Conservation (phyloP, 2,113 vertebrate species). For the Seriola aureovittata region DNA sequence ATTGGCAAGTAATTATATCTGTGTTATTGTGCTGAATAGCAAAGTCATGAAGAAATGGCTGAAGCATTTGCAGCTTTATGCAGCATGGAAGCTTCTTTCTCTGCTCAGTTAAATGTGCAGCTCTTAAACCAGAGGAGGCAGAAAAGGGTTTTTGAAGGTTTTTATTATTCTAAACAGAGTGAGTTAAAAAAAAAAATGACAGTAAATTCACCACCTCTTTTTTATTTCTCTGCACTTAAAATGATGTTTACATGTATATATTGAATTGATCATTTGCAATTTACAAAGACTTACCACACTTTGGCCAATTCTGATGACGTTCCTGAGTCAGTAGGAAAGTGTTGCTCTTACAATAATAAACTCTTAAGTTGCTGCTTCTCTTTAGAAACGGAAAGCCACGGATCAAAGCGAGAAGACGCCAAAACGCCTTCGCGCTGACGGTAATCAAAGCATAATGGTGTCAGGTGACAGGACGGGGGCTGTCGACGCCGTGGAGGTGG, state of each 20-base stretch:
- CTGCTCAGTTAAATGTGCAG: background rate
- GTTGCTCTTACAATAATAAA: background rate
- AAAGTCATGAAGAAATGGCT: no score
- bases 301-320: background rate
- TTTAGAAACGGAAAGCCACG: constrained; percentile 78
- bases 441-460: background rate
- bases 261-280: background rate
- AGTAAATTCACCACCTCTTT: no score
- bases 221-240: background rate
- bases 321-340: background rate
- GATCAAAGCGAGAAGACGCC: constrained; percentile 52
- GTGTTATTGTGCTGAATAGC: background rate
- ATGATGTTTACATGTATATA: background rate
- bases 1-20: background rate
- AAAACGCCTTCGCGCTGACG: constrained; percentile 53
- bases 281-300: background rate
- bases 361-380: background rate
- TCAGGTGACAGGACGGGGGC: background rate
- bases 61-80: background rate
- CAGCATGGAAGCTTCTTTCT: background rate
- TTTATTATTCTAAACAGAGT: no score
- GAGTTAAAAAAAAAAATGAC: no score
- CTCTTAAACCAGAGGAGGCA: background rate
- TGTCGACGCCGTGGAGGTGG: constrained; percentile 5
- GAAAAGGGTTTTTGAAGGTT: no score